A percentile compares a stretch with the other conserved stretches of the same genome.
phyloP scores from a whole-genome alignment of 1,140 invertebrate genomes.

The Frieseomelitta varia region DNA sequence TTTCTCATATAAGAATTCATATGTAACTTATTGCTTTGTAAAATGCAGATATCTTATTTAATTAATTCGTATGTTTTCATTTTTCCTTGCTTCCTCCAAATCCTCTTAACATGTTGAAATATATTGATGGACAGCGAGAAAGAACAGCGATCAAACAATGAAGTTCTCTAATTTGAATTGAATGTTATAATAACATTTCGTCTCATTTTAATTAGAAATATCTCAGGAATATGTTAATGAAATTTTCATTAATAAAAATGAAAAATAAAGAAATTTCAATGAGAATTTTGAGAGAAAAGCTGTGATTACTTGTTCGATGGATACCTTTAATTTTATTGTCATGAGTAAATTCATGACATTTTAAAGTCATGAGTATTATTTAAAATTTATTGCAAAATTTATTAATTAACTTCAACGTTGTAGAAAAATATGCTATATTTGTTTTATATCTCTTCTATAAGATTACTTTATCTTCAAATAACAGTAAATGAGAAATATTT shows the following conservation, averaged over 20 bases:
- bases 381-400: neutral
- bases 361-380: no score
- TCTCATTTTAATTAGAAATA: neutral
- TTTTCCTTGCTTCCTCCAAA: neutral
- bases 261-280: neutral
- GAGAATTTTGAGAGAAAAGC: neutral
- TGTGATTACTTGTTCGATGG: neutral
- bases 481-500: no score
- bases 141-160: neutral
- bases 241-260: neutral
- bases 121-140: neutral
- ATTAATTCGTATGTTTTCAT: conserved; percentile 65
- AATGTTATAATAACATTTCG: neutral
- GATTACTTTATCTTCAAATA: no score
- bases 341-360: no score
- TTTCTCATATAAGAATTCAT: conserved; percentile 73
- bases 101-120: neutral
- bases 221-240: neutral
- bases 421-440: no score
- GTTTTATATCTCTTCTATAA: no score
- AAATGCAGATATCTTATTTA: conserved; percentile 82
- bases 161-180: neutral
- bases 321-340: neutral
- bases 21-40: conserved; percentile 83
- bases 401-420: neutral